Base-by-base conservation (phyloP, 2,888 invertebrate species). In the Calliopum simillimum region DNA sequence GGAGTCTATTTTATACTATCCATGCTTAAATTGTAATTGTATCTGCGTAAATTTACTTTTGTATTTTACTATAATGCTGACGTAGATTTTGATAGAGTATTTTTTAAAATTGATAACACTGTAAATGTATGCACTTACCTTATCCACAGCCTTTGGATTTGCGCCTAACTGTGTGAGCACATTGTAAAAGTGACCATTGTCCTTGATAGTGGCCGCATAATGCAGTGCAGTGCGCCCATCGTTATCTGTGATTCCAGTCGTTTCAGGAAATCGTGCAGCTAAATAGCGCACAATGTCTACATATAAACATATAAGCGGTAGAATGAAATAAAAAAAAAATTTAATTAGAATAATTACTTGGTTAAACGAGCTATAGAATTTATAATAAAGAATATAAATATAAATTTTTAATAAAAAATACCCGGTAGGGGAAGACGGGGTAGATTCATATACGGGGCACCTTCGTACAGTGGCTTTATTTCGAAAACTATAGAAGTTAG, bases 101-200 rank as follows among this genome's bases (percentile, higher is more conserved):
- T 33, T 33, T 1, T 33, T 33, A 1, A n/a, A 33, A 8, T 33
- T 33, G 33, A 33, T 33, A 33, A 33, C 33, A 33, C 33, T 6
- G 33, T 33, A 2, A 33, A 33, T 6, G 6, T 33, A 46, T 14
- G 46, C 12, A 64, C 71, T 88, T 87, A 96, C 96, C 84, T 94
- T 94, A 86, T 97, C 97, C 76, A 91, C 88, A 66, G 92, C 88
- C 80, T 93, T 91, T 2, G 93, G 90, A 87, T 97, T 94, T 46
- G 94, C 94, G 63, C 97, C 97, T 70, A 96, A 89, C 82, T 95
- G 94, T 76, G 93, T 89, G 64, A 97, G 87, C 67, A 96, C 88
- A 84, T 94, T 94, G 84, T 93, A 96, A 82, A 94, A 94, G 83
- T 95, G 94, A 0, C 94, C 94, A 80, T 96, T 96, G 80, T 97